Conservation (phyloP, 2,888 invertebrate genomes). For the Hedya salicella region DNA sequence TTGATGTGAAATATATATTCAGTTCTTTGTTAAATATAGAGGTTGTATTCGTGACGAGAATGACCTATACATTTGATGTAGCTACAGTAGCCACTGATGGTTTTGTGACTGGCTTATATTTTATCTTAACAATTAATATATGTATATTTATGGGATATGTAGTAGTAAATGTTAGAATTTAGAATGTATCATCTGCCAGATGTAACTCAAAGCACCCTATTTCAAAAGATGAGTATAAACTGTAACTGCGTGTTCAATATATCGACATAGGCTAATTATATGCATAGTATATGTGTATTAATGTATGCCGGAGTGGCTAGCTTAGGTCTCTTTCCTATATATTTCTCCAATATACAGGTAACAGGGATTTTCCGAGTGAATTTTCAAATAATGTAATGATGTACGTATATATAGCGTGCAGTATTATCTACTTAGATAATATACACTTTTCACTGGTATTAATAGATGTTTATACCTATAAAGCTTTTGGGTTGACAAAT, state of each 20-base stretch:
- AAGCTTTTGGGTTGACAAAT: neutral
- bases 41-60: neutral
- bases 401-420: neutral
- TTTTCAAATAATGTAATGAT: slow-evolving; percentile 11
- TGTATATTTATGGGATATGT: neutral
- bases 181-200: neutral
- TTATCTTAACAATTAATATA: neutral
- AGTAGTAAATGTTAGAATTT: slow-evolving; percentile 9
- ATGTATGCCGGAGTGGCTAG: slow-evolving; percentile 62
- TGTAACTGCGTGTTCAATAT: slow-evolving; percentile 51
- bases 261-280: slow-evolving; percentile 69
- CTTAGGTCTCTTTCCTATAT: slow-evolving; percentile 72
- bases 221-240: slow-evolving; percentile 7
- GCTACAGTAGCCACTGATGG: neutral
- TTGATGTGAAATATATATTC: neutral
- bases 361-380: slow-evolving; percentile 56
- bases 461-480: neutral
- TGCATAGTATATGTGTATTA: slow-evolving; percentile 71
- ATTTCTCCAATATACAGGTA: slow-evolving; percentile 73
- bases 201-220: slow-evolving; percentile 18
- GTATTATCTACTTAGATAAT: neutral
- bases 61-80: neutral
- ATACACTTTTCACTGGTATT: neutral
- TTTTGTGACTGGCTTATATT: neutral
- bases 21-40: neutral